phyloP scores from a whole-genome alignment of 2,888 invertebrate species.

The Calameuta filiformis region DNA sequence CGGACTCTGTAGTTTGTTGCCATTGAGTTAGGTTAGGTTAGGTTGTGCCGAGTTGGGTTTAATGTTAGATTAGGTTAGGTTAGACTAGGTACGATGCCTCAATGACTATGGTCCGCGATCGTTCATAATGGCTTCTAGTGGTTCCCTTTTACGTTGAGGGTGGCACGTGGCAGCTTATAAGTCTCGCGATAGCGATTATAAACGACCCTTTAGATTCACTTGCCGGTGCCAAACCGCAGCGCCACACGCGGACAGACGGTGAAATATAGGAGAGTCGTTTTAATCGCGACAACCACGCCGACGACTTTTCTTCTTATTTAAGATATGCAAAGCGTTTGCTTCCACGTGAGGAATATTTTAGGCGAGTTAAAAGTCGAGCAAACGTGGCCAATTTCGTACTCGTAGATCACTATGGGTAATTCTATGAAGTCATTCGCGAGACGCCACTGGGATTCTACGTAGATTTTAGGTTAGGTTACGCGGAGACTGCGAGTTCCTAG shows the following conservation, averaged over 20 bases:
- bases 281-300: neutral
- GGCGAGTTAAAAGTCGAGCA: neutral
- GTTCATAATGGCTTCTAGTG: neutral
- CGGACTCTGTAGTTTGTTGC: neutral
- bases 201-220: slow-evolving; percentile 21
- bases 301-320: neutral
- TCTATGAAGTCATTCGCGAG: neutral
- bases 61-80: neutral
- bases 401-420: neutral
- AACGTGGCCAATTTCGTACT: neutral
- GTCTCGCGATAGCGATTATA: slow-evolving; percentile 24
- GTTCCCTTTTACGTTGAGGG: neutral
- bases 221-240: slow-evolving; percentile 21
- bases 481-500: neutral
- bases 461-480: neutral
- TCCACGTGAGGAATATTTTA: neutral
- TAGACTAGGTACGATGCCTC: neutral
- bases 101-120: neutral
- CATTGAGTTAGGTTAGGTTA: neutral
- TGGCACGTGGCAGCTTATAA: slow-evolving; percentile 17
- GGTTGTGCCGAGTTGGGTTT: neutral
- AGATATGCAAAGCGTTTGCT: neutral
- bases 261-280: neutral
- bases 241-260: slow-evolving; percentile 1
- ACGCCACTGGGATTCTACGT: neutral